Evolutionary conservation across 1,140 invertebrate genomes (phyloP), one percentile per base, ranked within the genome.

Genomic region (Musca vetustissima): DNA sequence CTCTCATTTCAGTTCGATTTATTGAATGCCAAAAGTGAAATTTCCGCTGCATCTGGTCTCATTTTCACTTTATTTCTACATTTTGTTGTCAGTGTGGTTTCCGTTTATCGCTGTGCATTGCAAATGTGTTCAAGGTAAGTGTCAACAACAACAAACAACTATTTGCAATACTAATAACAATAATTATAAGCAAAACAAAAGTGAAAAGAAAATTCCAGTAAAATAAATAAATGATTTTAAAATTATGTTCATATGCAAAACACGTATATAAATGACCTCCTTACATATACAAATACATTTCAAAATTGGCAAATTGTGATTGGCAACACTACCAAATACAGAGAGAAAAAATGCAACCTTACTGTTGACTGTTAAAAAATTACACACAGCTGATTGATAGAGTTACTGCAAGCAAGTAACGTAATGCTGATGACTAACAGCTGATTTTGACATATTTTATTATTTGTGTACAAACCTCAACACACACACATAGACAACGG

Each of bases 101-200:
- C 80, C 0, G 80, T 82, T 15, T 82, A 81, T 53, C 73, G 80
- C 22, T 82, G 79, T 32, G 79, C 79, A 32, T 64, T 80, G 13
- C 75, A 81, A 57, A 75, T 80, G 14, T 82, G 80, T 67, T 74
- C 78, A 43, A 81, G 76, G 80, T 82, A 48, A 80, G 80, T 81
- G 21, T 17, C 21, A 64, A 64, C 1, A 57, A 19, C 21, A n/a
- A n/a, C n/a, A n/a, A n/a, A n/a, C n/a, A n/a, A 14, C 15, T 52
- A 19, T 19, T 21, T 67, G 13, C 11, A 22, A 43, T 0, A n/a
- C n/a, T n/a, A 55, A 55, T 43, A 53, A 11, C 14, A 28, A 0
- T 19, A 53, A 66, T 0, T 22, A 28, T 22, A 47, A 19, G 6
- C 19, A 2, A 36, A 15, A 4, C 11, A 8, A 25, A 36, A 43